Conservation (phyloP, 2,888 invertebrate genomes). For the Tetheella fluctuosa region DNA sequence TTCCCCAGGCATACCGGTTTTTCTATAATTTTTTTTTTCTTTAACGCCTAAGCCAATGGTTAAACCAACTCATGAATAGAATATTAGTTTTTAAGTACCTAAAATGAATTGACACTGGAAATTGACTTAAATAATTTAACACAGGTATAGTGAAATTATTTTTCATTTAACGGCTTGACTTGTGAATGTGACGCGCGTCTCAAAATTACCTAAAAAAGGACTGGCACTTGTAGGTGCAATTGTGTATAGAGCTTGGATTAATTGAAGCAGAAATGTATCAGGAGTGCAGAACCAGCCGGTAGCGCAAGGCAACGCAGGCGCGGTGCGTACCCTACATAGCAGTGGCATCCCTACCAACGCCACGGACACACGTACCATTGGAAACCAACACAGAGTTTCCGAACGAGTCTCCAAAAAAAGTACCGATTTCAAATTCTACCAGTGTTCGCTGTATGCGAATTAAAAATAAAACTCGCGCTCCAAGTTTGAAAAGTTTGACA, state of each 20-base stretch:
- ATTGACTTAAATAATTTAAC: too few species aligned
- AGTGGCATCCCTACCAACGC: constrained; percentile 68
- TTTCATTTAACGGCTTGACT: too few species aligned
- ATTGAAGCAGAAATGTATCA: constrained; percentile 82
- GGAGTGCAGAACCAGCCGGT: constrained; percentile 66
- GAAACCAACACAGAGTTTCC: constrained; percentile 16
- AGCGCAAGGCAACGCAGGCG: constrained; percentile 79
- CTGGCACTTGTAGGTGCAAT: constrained; percentile 68
- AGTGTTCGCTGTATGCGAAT: not conserved
- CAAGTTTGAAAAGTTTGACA: constrained; percentile 22
- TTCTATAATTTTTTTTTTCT: too few species aligned
- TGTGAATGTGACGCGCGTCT: too few species aligned
- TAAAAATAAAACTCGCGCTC: constrained; percentile 16
- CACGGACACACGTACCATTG: constrained; percentile 57
- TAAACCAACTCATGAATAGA: too few species aligned
- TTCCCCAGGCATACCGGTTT: too few species aligned
- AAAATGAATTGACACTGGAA: too few species aligned
- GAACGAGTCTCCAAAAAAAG: constrained; percentile 14
- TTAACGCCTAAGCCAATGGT: too few species aligned
- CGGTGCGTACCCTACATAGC: constrained; percentile 64
- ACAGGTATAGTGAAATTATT: too few species aligned
- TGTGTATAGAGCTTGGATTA: constrained; percentile 76
- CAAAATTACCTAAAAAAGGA: too few species aligned
- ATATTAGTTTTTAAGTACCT: too few species aligned
- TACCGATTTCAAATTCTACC: constrained; percentile 4